Evolutionary conservation across 2,888 invertebrate genomes (phyloP), one percentile per base, ranked within the genome.

Genomic region (Pheosia gnoma): DNA sequence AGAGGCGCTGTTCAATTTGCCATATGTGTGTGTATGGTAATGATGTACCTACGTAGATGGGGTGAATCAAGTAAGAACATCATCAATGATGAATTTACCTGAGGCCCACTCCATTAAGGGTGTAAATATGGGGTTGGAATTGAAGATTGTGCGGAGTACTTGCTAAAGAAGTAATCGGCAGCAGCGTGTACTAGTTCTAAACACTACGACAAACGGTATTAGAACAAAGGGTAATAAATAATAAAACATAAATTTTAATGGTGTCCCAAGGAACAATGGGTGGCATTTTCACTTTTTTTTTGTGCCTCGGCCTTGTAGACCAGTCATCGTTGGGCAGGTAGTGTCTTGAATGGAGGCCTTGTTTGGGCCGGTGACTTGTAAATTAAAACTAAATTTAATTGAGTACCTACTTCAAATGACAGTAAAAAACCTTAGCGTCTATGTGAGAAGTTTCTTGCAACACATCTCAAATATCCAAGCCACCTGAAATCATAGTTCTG

Each of bases 221-320:
- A 67, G 77, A 86, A 87, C 87, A 87, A 86, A 84, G 81, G 77
- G 74, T 76, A 78, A 83, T 86, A 85, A 82, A 85, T 83, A 83
- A 81, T 78, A 74, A 76, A 70, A 75, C 66, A 73, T 75, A 83
- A 83, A 83, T 71, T 81, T 84, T 86, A 81, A 87, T 85, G 81
- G 81, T 82, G 80, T 81, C 83, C 81, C 63, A 65, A 66, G 81
- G 77, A 85, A 90, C 88, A 90, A 89, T 88, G 84, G 86, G 59
- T 67, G 77, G 76, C 74, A 79, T 82, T 83, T 85, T 79, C 72
- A 72, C 75, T 75, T 81, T 84, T 81, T 84, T 82, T 85, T 84
- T 83, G 68, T 68, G 61, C 62, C 62, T 64, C 77, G 80, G 81
- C 86, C 84, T 85, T 82, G 82, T 63, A 72, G 75, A 68, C 87